Evolutionary conservation across 2,113 vertebrate species (phyloP).

Genomic region (Paraplagusia blochii): DNA sequence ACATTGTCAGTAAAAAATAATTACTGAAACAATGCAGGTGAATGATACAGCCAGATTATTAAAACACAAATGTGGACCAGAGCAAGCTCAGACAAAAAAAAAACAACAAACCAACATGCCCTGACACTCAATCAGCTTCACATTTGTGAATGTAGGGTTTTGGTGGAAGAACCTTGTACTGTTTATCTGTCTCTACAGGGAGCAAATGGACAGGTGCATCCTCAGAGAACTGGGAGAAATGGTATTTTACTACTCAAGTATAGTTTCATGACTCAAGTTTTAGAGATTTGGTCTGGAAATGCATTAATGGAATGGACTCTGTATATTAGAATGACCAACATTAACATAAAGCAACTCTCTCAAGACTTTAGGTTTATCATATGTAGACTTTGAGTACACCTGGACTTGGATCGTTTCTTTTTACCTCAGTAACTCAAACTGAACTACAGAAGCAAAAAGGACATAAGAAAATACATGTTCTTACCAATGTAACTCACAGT

Average conservation of each 20-base stretch:
- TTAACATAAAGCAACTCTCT: too few relatives aligned
- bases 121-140: slow-evolving; percentile 80
- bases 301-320: too few relatives aligned
- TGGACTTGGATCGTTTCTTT: too few relatives aligned
- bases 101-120: slow-evolving; percentile 57
- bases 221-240: background rate
- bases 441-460: too few relatives aligned
- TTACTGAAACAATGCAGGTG: slow-evolving; percentile 27
- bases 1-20: slow-evolving; percentile 36
- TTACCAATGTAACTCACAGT: too few relatives aligned
- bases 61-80: slow-evolving; percentile 21
- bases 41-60: slow-evolving; percentile 17
- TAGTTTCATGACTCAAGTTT: background rate
- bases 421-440: too few relatives aligned
- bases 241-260: background rate
- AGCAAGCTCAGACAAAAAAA: slow-evolving; percentile 41
- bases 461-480: too few relatives aligned
- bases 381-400: too few relatives aligned
- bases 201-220: slow-evolving; percentile 20
- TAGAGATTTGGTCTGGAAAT: too few relatives aligned
- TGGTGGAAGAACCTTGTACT: slow-evolving; percentile 17
- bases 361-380: too few relatives aligned
- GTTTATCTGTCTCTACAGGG: slow-evolving; percentile 1
- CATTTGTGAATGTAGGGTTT: slow-evolving; percentile 14
- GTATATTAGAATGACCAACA: too few relatives aligned